phyloP scores from a whole-genome alignment of 2,113 vertebrate species.

The Phoxinus phoxinus region DNA sequence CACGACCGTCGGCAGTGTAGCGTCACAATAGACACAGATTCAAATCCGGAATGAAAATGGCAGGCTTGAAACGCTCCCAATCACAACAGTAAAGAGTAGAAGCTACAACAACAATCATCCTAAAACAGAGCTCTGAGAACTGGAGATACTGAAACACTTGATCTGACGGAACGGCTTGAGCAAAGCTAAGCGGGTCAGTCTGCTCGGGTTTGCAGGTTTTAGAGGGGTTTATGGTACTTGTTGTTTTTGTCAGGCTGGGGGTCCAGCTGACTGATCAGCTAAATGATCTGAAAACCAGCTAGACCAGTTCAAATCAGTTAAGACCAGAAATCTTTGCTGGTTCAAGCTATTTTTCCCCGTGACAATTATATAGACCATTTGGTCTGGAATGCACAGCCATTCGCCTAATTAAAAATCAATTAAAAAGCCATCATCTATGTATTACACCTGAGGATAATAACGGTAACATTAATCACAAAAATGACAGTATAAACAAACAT shows the following conservation, averaged over 20 bases:
- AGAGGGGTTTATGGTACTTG: not conserved
- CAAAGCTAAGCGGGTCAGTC: not conserved
- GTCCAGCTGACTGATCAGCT: not conserved
- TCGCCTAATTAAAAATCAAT: slow-evolving; percentile 11
- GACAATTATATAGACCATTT: slow-evolving; percentile 1
- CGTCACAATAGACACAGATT: not conserved
- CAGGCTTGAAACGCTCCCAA: not conserved
- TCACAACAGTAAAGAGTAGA: not conserved
- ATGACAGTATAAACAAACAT: not conserved
- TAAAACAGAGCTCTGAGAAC: not conserved
- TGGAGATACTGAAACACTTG: not conserved
- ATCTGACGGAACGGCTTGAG: not conserved
- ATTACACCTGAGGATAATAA: slow-evolving; percentile 6
- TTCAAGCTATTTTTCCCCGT: not conserved
- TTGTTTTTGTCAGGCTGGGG: not conserved
- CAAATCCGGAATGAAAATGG: not conserved
- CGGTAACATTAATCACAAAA: not conserved
- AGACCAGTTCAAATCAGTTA: not conserved
- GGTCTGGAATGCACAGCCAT: not conserved
- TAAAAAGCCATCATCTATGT: not conserved
- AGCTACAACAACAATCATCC: not conserved
- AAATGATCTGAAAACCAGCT: not conserved
- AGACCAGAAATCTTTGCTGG: not conserved
- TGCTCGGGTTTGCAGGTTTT: not conserved
- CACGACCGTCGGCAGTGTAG: not conserved